Conservation (phyloP, 1,140 invertebrate species). For the Plectrocnemia conspersa region DNA sequence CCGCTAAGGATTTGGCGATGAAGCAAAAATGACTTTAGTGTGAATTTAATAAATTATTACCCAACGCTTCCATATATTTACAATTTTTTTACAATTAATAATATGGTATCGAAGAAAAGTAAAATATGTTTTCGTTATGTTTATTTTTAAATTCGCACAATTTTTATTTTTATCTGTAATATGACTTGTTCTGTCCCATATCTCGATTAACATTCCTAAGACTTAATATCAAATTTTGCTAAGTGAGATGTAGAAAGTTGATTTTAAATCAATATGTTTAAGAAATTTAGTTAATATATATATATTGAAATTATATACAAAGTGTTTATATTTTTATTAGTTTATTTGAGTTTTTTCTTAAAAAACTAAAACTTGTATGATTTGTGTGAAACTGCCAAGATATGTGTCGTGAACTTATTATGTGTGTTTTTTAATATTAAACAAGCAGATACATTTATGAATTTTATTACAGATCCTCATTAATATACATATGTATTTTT, state of each 20-base stretch:
- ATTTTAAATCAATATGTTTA: conserved; percentile 1
- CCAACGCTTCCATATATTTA: neutral
- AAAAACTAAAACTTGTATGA: neutral
- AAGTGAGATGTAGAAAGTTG: no score
- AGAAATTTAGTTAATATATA: neutral
- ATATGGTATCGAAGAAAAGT: neutral
- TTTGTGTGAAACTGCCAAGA: neutral
- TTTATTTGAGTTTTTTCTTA: neutral
- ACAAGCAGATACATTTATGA: conserved; percentile 30
- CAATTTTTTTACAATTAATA: conserved; percentile 1
- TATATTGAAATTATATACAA: neutral
- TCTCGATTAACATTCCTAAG: no score
- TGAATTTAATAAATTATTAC: conserved; percentile 24
- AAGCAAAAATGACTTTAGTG: conserved; percentile 37
- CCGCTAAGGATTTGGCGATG: no score
- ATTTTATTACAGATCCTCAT: conserved; percentile 4
- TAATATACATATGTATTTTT: conserved; percentile 8
- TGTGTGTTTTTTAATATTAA: neutral
- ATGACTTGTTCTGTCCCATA: no score
- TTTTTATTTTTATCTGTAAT: conserved; percentile 6
- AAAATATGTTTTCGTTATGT: conserved; percentile 3
- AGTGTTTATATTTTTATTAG: conserved; percentile 1
- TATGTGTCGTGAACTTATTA: no score
- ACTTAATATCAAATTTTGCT: no score
- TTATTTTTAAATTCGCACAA: conserved; percentile 10